A percentile compares a stretch with the other conserved stretches of the same genome.
Conservation (phyloP, 2,113 vertebrate genomes). For the Antennarius striatus region DNA sequence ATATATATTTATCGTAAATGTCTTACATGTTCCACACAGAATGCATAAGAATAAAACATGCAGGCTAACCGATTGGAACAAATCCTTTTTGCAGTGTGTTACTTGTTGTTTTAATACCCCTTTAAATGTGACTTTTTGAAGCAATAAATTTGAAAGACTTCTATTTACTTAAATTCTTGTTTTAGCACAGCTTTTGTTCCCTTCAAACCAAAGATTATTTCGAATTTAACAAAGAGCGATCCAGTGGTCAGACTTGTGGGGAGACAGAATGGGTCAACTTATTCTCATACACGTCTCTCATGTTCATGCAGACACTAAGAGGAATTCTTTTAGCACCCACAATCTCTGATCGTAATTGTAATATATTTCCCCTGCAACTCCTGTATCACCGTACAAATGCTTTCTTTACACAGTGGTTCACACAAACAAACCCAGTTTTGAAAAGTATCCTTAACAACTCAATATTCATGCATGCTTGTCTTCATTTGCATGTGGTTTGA, state of each 20-base stretch:
- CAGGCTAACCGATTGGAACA: no score
- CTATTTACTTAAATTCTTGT: not conserved
- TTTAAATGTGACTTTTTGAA: not conserved
- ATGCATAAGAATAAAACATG: no score
- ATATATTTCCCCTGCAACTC: slow-evolving; percentile 13
- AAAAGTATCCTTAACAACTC: not conserved
- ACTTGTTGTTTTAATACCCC: no score
- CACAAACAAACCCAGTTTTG: slow-evolving; percentile 62
- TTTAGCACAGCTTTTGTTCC: no score
- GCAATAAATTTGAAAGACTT: not conserved
- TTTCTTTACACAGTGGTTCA: slow-evolving; percentile 58
- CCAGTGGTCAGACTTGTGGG: slow-evolving; percentile 1
- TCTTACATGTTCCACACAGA: no score
- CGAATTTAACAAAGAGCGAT: not conserved
- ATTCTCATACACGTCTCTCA: no score
- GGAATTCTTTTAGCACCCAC: no score
- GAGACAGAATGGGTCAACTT: not conserved
- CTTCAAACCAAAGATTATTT: not conserved
- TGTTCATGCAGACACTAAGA: no score
- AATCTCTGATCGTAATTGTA: not conserved
- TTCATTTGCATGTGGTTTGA: slow-evolving; percentile 38
- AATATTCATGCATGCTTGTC: slow-evolving; percentile 16
- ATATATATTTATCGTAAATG: no score
- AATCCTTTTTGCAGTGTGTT: no score
- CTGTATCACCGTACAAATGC: slow-evolving; percentile 16